A percentile compares a stretch with the other conserved stretches of the same genome.
Evolutionary conservation across 2,113 vertebrate genomes (phyloP).

Genomic region (Platysternon megacephalum): DNA sequence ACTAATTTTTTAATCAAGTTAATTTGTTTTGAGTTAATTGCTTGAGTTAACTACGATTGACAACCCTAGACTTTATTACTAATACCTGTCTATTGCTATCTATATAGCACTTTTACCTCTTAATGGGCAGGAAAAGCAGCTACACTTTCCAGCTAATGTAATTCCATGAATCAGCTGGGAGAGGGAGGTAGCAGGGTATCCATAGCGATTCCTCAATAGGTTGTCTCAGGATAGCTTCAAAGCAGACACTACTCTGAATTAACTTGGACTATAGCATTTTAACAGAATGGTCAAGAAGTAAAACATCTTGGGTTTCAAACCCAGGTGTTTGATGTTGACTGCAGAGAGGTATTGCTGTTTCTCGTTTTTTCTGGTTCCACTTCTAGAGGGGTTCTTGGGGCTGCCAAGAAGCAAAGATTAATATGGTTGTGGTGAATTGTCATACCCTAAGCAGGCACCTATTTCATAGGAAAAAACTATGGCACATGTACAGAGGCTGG

Average conservation of each 20-base stretch:
- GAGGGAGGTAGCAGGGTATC: not conserved
- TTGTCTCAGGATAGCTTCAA: not conserved
- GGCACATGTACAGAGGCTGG: constrained; percentile 6
- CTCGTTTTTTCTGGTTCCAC: not conserved
- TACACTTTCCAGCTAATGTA: not conserved
- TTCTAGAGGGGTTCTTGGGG: fast-evolving
- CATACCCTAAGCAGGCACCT: not conserved
- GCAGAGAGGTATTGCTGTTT: not conserved
- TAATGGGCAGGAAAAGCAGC: not conserved
- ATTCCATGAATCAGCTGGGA: not conserved
- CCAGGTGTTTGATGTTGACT: not conserved
- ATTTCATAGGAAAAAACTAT: not conserved
- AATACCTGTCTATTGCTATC: not conserved
- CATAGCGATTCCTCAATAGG: not conserved
- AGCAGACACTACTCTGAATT: not conserved
- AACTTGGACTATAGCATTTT: not conserved
- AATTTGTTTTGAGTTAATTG: too few species aligned
- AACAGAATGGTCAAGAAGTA: not conserved
- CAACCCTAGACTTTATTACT: not conserved
- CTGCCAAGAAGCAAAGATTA: not conserved
- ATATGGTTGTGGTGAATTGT: not conserved
- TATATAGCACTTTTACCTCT: not conserved
- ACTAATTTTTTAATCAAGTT: too few species aligned
- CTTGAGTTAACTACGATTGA: too few species aligned
- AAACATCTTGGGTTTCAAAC: not conserved